Conservation (phyloP, 2,797 vertebrate genomes). For the Muscicapa comitata region DNA sequence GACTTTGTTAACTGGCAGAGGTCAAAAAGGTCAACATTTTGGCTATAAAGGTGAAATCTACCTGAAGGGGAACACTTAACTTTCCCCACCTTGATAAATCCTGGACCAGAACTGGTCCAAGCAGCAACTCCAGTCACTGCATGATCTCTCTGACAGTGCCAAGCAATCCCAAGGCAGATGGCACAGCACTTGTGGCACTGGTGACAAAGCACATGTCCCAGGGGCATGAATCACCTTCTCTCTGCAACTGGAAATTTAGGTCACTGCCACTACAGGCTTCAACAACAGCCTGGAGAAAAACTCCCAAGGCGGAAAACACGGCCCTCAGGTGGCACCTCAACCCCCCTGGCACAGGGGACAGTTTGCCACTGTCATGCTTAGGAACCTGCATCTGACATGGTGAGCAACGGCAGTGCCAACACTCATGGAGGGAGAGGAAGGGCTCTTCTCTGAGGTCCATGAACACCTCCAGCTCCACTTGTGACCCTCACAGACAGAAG, state of each 20-base stretch:
- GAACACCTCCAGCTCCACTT: not conserved
- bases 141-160: not conserved
- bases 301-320: not conserved
- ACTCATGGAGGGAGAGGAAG: rapidly evolving
- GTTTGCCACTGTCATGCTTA: not conserved
- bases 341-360: not conserved
- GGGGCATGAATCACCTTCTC: not conserved
- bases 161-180: not conserved
- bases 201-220: not conserved
- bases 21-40: not conserved
- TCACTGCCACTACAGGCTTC: not conserved
- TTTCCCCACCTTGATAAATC: not conserved
- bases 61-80: not conserved
- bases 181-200: not conserved
- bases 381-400: not conserved
- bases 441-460: rapidly evolving
- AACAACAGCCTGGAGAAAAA: not conserved
- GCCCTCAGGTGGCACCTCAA: not conserved
- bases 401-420: not conserved
- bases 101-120: not conserved
- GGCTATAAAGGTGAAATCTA: not conserved
- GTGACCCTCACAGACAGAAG: not conserved
- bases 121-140: not conserved
- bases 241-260: not conserved
- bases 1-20: not conserved